Conservation (phyloP, 2,797 vertebrate species). For the Channallabes apus region DNA sequence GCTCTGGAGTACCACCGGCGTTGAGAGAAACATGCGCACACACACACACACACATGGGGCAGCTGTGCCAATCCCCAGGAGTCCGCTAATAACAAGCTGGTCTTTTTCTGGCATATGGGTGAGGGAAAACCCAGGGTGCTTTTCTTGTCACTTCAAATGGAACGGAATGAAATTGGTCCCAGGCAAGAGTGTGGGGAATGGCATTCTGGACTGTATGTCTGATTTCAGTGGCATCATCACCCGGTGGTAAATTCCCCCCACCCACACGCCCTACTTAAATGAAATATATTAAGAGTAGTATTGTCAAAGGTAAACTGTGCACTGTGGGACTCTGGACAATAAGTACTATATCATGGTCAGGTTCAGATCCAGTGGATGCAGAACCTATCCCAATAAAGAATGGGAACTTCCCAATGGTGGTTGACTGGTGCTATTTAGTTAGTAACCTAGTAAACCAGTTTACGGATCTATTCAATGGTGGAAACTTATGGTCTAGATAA, state of each 20-base stretch:
- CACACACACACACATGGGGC: slow-evolving; percentile 21
- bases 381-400: background rate
- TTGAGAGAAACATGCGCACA: background rate
- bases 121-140: slow-evolving; percentile 67
- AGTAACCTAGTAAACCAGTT: too few relatives aligned
- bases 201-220: slow-evolving; percentile 55
- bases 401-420: too few relatives aligned
- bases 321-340: background rate
- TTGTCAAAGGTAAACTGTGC: background rate
- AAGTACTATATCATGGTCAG: background rate
- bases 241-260: background rate
- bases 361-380: background rate
- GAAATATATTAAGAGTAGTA: background rate
- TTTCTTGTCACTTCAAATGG: slow-evolving; percentile 68
- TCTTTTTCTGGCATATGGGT: slow-evolving; percentile 66
- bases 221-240: slow-evolving; percentile 30
- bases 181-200: slow-evolving; percentile 49
- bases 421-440: too few relatives aligned
- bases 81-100: slow-evolving; percentile 63
- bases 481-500: too few relatives aligned
- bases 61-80: slow-evolving; percentile 60
- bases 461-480: too few relatives aligned
- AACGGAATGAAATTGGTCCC: slow-evolving; percentile 67
- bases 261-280: background rate
- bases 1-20: slow-evolving; percentile 4